phyloP scores from a whole-genome alignment of 2,113 vertebrate species.

The Cyphomyrus discorhynchus region DNA sequence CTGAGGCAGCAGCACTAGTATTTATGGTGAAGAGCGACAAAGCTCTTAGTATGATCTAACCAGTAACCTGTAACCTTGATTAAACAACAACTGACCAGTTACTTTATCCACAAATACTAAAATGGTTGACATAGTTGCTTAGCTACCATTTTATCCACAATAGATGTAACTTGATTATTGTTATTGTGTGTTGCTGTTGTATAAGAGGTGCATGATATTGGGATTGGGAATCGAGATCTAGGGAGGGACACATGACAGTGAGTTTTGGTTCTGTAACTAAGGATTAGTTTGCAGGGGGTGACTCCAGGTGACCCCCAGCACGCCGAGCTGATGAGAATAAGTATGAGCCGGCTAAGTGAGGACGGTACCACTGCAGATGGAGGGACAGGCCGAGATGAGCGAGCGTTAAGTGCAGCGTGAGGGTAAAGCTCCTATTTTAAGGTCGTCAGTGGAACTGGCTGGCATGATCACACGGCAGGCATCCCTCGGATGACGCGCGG shows the following conservation, averaged over 20 bases:
- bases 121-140: neutral
- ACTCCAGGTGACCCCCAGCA: neutral
- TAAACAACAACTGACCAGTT: neutral
- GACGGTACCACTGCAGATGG: neutral
- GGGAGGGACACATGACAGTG: neutral
- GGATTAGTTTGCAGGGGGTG: neutral
- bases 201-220: neutral
- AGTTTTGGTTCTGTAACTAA: neutral
- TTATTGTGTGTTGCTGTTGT: neutral
- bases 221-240: neutral
- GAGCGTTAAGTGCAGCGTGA: neutral
- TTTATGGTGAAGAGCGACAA: neutral
- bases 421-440: neutral
- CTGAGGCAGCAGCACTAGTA: neutral
- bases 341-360: neutral
- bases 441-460: neutral
- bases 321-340: neutral
- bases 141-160: neutral
- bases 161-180: neutral
- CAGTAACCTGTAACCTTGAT: neutral
- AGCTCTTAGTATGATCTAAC: neutral
- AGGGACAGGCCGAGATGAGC: neutral
- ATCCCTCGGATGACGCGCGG: neutral
- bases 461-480: neutral
- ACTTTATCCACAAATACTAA: neutral